Evolutionary conservation across 2,888 invertebrate genomes (phyloP).

Genomic region (Pristionchus maxplancki): DNA sequence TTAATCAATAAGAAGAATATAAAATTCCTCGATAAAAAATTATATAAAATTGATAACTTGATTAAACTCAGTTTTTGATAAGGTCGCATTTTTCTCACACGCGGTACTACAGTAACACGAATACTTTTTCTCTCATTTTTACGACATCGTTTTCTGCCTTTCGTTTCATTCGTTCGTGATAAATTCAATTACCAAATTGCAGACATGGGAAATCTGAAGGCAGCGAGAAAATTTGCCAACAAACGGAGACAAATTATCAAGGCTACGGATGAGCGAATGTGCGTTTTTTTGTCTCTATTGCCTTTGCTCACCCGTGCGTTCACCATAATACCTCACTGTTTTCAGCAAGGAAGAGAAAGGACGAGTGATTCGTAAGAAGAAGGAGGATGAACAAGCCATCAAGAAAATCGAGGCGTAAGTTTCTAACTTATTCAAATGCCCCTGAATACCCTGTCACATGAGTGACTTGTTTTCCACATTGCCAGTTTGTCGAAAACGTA

Average conservation of each 20-base stretch:
- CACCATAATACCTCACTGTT: constrained; percentile 27
- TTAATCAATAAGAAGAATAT: too few species aligned
- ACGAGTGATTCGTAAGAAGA: constrained; percentile 71
- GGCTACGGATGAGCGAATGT: constrained; percentile 75
- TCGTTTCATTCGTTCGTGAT: not conserved
- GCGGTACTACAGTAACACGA: not conserved
- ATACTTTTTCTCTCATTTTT: not conserved
- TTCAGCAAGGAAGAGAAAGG: constrained; percentile 72
- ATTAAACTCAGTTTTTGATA: not conserved
- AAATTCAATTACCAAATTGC: not conserved
- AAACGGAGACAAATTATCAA: constrained; percentile 70
- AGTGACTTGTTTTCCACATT: too few species aligned
- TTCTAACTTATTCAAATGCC: not conserved
- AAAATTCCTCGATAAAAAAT: too few species aligned
- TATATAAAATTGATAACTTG: too few species aligned
- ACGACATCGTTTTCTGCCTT: not conserved
- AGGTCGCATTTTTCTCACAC: not conserved
- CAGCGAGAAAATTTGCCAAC: constrained; percentile 59
- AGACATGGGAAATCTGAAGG: constrained; percentile 65
- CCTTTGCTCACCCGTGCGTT: not conserved
- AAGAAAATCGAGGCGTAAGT: constrained; percentile 74
- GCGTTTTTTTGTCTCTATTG: constrained; percentile 50
- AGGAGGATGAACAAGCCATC: constrained; percentile 74
- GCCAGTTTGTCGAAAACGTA: too few species aligned
- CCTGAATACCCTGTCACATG: not conserved